Conservation (phyloP, 2,113 vertebrate genomes). For the Aphelocoma coerulescens region DNA sequence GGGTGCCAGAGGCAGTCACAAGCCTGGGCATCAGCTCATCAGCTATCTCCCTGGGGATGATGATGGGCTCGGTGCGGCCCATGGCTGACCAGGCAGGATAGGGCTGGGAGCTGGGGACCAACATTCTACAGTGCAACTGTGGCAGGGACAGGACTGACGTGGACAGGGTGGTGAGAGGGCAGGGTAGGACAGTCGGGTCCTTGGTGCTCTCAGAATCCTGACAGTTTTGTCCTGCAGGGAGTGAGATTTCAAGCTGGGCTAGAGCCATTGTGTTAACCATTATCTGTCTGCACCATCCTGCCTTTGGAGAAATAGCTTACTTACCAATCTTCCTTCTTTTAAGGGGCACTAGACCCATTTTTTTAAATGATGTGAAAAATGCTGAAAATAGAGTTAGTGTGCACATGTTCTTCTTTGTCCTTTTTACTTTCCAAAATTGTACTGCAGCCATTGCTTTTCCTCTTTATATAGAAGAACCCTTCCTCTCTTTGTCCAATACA, state of each 20-base stretch:
- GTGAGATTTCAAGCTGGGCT: neutral
- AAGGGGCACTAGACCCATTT: accelerated
- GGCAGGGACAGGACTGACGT: neutral
- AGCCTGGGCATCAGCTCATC: accelerated
- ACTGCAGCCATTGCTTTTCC: neutral
- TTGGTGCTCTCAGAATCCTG: neutral
- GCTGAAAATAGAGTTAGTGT: neutral
- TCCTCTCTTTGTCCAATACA: neutral
- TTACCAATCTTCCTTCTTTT: neutral
- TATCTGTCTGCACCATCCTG: neutral
- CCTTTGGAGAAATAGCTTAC: neutral
- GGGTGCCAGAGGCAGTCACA: neutral
- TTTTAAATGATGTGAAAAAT: neutral
- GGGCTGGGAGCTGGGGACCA: neutral
- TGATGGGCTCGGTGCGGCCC: neutral
- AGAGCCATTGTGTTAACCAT: neutral
- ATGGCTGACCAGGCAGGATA: accelerated
- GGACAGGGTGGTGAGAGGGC: neutral
- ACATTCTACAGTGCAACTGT: too few relatives aligned
- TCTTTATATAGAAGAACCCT: neutral
- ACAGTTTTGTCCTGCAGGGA: neutral
- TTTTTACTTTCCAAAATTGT: neutral
- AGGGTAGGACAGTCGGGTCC: neutral
- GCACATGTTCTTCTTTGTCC: neutral
- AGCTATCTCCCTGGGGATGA: accelerated